Base-by-base conservation (phyloP, 64 coral and sea anemone genomes). In the Actinia equina region DNA sequence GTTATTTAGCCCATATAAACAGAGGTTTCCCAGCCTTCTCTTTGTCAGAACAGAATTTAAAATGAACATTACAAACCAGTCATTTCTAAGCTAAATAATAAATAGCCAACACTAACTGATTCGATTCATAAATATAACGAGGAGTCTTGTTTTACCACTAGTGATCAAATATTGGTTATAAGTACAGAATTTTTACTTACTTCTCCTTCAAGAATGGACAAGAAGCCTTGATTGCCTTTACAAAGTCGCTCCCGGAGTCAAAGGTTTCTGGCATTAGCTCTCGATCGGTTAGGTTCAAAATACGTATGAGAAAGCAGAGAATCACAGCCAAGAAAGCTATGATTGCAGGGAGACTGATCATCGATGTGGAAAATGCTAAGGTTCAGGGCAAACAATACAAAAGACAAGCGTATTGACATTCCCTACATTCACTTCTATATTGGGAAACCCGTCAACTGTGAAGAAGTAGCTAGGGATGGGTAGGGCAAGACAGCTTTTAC, bases 151-250 rank as follows among this genome's bases (percentile, higher is more conserved):
- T 74, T 30, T 15, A 41, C 11, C 4, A 74, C 16, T 3, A 44
- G 17, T 23, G 43, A 52, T 46, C 46, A 49, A 49, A 49, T 49
- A 4, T 49, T 49, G 46, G 46, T 17, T 79, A 13, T 41, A 79
- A 43, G 15, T 44, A 43, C 12, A 42, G 16, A 12, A 41, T 52
- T 37, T 58, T 13, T 17, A 88, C 91, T 37, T 86, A 96, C 94
- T 86, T 85, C 86, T 96, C 91, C 11, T 80, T 74, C 2, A 96
- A 65, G 51, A 96, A 92, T 54, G 94, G 91, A 71, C 94, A 96
- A 17, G 94, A 96, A 23, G 71, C 52, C 43, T 92, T 76, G 30
- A 96, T 81, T 74, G 84, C 60, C 43, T 88, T 77, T 15, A 87
- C 88, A 79, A 96, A 96, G 4, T 83, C 20, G 3, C 77, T 90